These are phyloP conservation scores for Azemiops feae DNA, from an alignment of 2,113 vertebrate species.

Conservation along the genomic window DNA sequence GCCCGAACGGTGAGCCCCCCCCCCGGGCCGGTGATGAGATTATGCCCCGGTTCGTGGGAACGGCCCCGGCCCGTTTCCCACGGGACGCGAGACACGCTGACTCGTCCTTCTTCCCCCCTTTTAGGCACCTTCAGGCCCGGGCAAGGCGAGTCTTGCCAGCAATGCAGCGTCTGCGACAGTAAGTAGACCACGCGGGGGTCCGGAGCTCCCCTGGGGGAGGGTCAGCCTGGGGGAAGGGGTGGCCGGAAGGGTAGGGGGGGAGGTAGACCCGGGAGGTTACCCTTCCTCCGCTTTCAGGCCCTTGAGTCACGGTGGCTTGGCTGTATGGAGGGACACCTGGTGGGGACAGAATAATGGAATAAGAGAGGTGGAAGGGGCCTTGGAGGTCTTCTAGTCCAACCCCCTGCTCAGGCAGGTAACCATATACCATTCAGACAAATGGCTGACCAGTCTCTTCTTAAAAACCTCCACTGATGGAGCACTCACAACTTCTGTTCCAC, in stretches of 20 bases:
- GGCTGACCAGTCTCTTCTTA: too few relatives aligned
- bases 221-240: neutral
- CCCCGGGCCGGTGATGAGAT: neutral
- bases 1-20: neutral
- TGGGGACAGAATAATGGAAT: too few relatives aligned
- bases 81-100: neutral
- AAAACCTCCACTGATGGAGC: too few relatives aligned
- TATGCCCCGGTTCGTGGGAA: neutral
- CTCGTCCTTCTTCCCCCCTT: neutral
- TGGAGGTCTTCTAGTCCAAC: neutral
- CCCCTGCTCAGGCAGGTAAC: neutral
- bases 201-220: too few relatives aligned
- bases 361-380: neutral
- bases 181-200: neutral
- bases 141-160: rapidly evolving
- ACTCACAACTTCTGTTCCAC: too few relatives aligned
- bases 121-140: neutral
- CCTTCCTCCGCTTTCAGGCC: too few relatives aligned
- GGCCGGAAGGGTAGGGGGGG: too few relatives aligned
- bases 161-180: neutral
- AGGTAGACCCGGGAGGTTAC: neutral
- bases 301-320: neutral
- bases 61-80: neutral
- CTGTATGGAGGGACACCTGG: neutral
- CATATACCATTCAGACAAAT: too few relatives aligned